phyloP scores from a whole-genome alignment of 2,888 invertebrate genomes.

The Chydorus sphaericus region DNA sequence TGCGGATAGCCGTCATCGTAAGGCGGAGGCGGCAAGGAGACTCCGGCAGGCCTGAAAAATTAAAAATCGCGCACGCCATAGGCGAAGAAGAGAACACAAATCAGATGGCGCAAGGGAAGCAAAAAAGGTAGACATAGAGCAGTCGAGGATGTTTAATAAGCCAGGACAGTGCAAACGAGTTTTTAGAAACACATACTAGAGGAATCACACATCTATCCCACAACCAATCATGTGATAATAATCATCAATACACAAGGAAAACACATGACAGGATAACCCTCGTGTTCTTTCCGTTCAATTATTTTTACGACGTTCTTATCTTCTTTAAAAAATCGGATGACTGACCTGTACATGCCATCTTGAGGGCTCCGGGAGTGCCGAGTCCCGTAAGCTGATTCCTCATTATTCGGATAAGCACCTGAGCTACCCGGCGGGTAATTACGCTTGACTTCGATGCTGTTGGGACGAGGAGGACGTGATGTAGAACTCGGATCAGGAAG shows the following conservation, averaged over 20 bases:
- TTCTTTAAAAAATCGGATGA: too few species aligned
- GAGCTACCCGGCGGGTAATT: slow-evolving; percentile 33
- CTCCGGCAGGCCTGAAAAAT: slow-evolving; percentile 1
- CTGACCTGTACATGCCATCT: slow-evolving; percentile 4
- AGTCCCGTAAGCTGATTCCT: slow-evolving; percentile 7
- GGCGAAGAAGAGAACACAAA: too few species aligned
- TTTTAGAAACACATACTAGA: neutral
- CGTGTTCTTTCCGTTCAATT: too few species aligned
- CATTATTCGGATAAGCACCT: too few species aligned
- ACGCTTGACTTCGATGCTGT: slow-evolving; percentile 69
- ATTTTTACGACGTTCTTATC: too few species aligned
- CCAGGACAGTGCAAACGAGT: neutral
- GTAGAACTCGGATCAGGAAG: slow-evolving; percentile 6
- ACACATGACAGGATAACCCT: too few species aligned
- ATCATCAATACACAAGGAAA: neutral
- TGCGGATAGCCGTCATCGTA: slow-evolving; percentile 15
- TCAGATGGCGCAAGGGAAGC: too few species aligned
- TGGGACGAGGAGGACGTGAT: slow-evolving; percentile 57
- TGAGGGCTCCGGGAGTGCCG: slow-evolving; percentile 6
- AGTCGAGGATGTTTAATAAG: too few species aligned
- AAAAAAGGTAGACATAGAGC: too few species aligned
- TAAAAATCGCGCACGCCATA: neutral
- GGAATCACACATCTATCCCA: neutral
- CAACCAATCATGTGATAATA: too few species aligned
- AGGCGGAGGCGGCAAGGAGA: slow-evolving; percentile 11